Evolutionary conservation across 2,888 invertebrate species (phyloP).

Genomic region (Xestoiulus laeticollis): DNA sequence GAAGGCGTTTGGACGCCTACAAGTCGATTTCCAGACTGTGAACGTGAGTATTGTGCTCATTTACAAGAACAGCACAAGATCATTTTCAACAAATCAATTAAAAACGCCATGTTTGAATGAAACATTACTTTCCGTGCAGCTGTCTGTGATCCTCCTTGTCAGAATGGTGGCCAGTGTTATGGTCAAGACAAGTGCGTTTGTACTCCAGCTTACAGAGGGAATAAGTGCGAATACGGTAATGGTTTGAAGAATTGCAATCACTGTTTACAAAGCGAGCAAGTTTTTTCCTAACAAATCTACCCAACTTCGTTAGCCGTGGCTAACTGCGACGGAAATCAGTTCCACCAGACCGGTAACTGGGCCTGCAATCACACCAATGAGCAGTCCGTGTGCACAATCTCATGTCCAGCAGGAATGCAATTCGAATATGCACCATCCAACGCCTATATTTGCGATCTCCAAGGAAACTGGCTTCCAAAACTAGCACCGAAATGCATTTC

Average conservation of each 20-base stretch:
- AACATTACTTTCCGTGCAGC: conserved; percentile 63
- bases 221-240: conserved; percentile 75
- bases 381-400: conserved; percentile 71
- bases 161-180: conserved; percentile 83
- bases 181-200: conserved; percentile 82
- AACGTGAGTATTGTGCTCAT: conserved; percentile 67
- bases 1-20: conserved; percentile 57
- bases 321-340: conserved; percentile 71
- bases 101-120: neutral
- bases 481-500: conserved; percentile 75
- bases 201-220: conserved; percentile 75
- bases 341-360: conserved; percentile 80
- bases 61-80: neutral
- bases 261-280: neutral
- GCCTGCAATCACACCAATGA: conserved; percentile 74
- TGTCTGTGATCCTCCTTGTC: conserved; percentile 76
- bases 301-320: conserved; percentile 67
- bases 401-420: conserved; percentile 73
- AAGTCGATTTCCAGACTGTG: conserved; percentile 69
- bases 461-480: conserved; percentile 74
- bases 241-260: neutral
- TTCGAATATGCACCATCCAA: conserved; percentile 72
- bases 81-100: neutral
- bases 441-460: conserved; percentile 74
- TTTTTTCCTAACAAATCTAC: neutral